Evolutionary conservation across 2,113 vertebrate genomes (phyloP), one percentile per base, ranked within the genome.

Genomic region (Ondatra zibethicus): DNA sequence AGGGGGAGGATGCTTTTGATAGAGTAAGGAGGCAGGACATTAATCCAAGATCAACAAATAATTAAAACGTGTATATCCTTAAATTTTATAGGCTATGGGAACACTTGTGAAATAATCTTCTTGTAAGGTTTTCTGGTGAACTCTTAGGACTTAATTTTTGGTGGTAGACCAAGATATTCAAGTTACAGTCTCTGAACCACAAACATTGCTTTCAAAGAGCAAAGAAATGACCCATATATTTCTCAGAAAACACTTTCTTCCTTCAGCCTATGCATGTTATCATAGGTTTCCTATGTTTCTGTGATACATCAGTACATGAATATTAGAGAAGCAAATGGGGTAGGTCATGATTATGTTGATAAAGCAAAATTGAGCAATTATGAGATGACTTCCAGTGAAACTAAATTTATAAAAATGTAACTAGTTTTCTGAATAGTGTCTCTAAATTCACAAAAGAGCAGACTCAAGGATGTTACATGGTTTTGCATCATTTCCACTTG

Each of bases 371-470:
- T 85, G 68, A 84, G 21, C 21, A 96, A 78, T 50, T 78, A 77
- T 50, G 87, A 96, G 17, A 88, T 87, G 72, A 87, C 25, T 90
- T 95, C 50, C 89, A 92, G n/a, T 80, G 39, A 90, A 93, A 92
- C n/a, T 93, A 89, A 82, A 96, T 93, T 76, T 94, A 45, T 92
- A 11, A 93, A 6, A 36, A 16, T 65, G 11, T 78, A 87, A 63
- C 31, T 65, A 80, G 82, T 84, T 81, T 89, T 42, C 52, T 94
- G 76, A 88, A 33, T 80, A 92, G 13, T 63, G 31, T 63, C 45
- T 86, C 93, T 96, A 96, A 92, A 76, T 80, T 76, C 91, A 76
- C 72, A 58, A 94, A 95, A 77, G 13, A 85, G 7, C 16, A 92
- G 21, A 16, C 27, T 86, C 70, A 73, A 77, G 39, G 45, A 80